Conservation (phyloP, 2,797 vertebrate species). For the Knipowitschia caucasica region DNA sequence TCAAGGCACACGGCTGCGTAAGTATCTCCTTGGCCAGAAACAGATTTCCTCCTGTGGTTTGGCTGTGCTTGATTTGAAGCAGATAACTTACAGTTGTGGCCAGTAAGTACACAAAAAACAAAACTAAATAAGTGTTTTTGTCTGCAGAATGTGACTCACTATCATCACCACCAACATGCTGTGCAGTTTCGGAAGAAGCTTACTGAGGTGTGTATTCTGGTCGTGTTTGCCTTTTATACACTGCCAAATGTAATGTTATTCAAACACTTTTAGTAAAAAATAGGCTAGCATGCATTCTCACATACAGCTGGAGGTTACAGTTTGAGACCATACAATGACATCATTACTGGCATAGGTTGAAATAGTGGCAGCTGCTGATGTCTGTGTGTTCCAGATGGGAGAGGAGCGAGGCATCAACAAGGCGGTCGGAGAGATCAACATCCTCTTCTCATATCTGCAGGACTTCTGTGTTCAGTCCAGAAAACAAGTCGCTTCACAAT, state of each 20-base stretch:
- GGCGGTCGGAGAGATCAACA: conserved; percentile 58
- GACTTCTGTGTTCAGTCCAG: conserved; percentile 44
- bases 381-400: conserved; percentile 44
- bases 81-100: conserved; percentile 22
- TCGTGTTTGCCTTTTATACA: not conserved
- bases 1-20: conserved; percentile 55
- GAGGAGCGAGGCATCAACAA: conserved; percentile 37
- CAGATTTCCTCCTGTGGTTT: not conserved
- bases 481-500: not conserved
- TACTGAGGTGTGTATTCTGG: conserved; percentile 32
- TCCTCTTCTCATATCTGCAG: conserved; percentile 58
- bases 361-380: not conserved
- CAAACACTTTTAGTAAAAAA: not conserved
- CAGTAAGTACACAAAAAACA: conserved; percentile 10
- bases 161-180: conserved; percentile 44
- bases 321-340: not conserved
- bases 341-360: not conserved
- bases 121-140: conserved; percentile 1
- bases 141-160: conserved; percentile 54
- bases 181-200: conserved; percentile 56
- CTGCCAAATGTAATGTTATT: not conserved
- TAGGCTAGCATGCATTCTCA: not conserved
- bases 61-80: conserved; percentile 26
- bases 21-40: conserved; percentile 31
- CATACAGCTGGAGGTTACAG: too few relatives aligned